A percentile compares a stretch with the other conserved stretches of the same genome.
Conservation (phyloP, 2,113 vertebrate species). For the Chaenogobius annularis region DNA sequence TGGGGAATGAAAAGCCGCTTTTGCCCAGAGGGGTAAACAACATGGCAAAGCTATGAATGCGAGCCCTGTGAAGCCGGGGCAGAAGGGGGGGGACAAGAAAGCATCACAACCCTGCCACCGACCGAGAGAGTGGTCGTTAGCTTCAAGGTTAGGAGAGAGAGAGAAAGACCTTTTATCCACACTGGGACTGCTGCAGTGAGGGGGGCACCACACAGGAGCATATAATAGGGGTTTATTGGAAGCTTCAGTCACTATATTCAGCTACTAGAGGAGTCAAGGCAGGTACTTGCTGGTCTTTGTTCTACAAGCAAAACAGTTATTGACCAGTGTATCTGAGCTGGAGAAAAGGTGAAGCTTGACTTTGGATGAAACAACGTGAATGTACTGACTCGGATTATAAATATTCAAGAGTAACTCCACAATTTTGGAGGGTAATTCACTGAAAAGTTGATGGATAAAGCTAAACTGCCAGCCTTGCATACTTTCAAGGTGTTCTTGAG, state of each 20-base stretch:
- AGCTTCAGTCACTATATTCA: constrained; percentile 4
- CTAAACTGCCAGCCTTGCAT: neutral
- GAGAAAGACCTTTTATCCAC: constrained; percentile 45
- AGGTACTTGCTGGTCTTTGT: constrained; percentile 1
- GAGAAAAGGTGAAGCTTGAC: neutral
- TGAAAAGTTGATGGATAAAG: neutral
- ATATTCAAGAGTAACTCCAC: neutral
- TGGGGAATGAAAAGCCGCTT: constrained; percentile 43
- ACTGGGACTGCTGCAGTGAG: constrained; percentile 25
- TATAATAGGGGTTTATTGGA: constrained; percentile 2
- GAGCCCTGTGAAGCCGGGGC: constrained; percentile 33
- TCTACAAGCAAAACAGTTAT: constrained; percentile 3
- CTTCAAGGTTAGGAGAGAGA: constrained; percentile 50
- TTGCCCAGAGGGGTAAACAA: constrained; percentile 55
- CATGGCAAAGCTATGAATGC: constrained; percentile 37
- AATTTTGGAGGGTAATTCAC: neutral
- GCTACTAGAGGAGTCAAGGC: neutral
- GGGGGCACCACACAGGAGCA: constrained; percentile 12
- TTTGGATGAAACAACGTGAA: neutral
- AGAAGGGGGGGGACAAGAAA: too few species aligned
- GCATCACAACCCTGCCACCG: constrained; percentile 38
- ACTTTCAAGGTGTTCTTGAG: neutral
- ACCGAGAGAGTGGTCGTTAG: constrained; percentile 60
- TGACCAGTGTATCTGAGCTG: constrained; percentile 1
- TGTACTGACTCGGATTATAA: neutral